Evolutionary conservation across 2,113 vertebrate species (phyloP).

Genomic region (Pedetes capensis): DNA sequence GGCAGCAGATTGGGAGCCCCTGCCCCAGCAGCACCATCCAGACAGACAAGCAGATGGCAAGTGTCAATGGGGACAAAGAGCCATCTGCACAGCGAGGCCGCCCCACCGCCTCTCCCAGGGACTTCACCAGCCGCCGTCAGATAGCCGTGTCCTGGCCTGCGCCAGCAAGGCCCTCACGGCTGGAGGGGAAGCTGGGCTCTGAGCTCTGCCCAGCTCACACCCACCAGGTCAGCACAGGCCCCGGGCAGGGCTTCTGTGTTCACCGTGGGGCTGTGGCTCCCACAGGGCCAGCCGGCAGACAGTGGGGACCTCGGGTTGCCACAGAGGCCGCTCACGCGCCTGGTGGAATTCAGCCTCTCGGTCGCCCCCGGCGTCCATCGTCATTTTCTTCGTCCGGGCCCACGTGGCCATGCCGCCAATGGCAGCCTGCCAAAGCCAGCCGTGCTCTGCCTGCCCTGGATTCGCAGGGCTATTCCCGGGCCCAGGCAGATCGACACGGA

Average conservation of each 20-base stretch:
- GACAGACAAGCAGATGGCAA: slow-evolving; percentile 98
- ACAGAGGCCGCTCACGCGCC: neutral
- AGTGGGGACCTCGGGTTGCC: neutral
- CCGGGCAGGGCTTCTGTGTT: neutral
- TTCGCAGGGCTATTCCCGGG: accelerated
- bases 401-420: accelerated
- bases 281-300: neutral
- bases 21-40: slow-evolving; percentile 88
- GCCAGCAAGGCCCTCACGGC: slow-evolving; percentile 74
- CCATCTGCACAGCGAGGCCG: slow-evolving; percentile 95
- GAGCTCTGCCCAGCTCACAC: slow-evolving; percentile 56
- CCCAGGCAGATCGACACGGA: neutral
- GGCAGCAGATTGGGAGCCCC: slow-evolving; percentile 88
- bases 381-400: neutral
- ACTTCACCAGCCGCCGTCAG: slow-evolving; percentile 90
- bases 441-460: accelerated
- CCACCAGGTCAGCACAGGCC: neutral
- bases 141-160: slow-evolving; percentile 78
- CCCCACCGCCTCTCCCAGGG: slow-evolving; percentile 87
- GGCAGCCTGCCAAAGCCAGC: neutral
- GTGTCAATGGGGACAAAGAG: slow-evolving; percentile 98
- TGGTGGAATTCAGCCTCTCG: neutral
- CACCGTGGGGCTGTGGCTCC: neutral
- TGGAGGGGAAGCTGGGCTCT: neutral
- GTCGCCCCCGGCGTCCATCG: neutral